Evolutionary conservation across 2,113 vertebrate genomes (phyloP).

Genomic region (Herpailurus yagouaroundi): DNA sequence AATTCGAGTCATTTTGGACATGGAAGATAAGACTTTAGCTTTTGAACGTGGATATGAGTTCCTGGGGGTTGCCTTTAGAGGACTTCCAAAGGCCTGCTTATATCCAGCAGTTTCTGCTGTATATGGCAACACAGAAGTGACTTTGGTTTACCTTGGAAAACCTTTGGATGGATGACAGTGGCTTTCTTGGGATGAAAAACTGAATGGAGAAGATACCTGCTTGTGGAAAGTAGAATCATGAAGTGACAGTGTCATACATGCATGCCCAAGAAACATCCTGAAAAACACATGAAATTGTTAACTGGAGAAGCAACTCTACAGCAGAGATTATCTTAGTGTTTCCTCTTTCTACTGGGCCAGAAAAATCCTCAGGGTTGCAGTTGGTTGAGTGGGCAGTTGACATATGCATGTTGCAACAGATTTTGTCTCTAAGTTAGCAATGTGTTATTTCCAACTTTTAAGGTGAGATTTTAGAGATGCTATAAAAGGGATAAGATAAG

Average conservation of each 20-base stretch:
- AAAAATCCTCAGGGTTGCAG: constrained; percentile 88
- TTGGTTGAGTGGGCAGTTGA: constrained; percentile 86
- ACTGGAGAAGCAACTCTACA: constrained; percentile 81
- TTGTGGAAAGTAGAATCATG: constrained; percentile 84
- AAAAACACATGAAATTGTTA: constrained; percentile 70
- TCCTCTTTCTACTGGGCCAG: constrained; percentile 85
- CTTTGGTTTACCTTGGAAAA: constrained; percentile 99
- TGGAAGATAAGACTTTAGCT: constrained; percentile 99
- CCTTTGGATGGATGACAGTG: constrained; percentile 94
- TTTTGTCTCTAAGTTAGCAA: constrained; percentile 79
- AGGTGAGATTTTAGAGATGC: constrained; percentile 80
- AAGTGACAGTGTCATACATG: constrained; percentile 78
- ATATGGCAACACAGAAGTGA: constrained; percentile 99
- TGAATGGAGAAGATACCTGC: constrained; percentile 82
- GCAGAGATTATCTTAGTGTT: constrained; percentile 79
- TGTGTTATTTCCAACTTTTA: constrained; percentile 79
- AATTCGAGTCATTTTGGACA: constrained; percentile 98
- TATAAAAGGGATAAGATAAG: constrained; percentile 74
- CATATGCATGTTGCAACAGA: constrained; percentile 84
- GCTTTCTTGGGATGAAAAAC: constrained; percentile 68
- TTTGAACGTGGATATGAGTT: constrained; percentile 99
- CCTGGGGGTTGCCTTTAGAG: constrained; percentile 97
- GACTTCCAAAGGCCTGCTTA: constrained; percentile 96
- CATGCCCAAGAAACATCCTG: constrained; percentile 81
- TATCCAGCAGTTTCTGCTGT: constrained; percentile 99